Evolutionary conservation across 2,888 invertebrate genomes (phyloP).

Genomic region (Saturnia japonica): DNA sequence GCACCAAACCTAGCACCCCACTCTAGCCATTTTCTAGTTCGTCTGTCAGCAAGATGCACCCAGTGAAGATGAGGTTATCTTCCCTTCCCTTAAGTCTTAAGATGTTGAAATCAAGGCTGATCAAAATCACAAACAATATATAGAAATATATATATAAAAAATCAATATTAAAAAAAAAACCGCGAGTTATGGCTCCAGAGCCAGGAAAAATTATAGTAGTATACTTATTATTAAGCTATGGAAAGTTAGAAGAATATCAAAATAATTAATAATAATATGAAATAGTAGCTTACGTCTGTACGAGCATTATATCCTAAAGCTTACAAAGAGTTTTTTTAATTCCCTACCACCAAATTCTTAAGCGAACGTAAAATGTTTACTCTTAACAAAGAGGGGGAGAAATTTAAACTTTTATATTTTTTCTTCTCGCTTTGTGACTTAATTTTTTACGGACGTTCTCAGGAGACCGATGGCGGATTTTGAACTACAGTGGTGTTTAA

Average conservation of each 20-base stretch:
- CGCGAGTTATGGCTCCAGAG: no score
- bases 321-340: conserved; percentile 57
- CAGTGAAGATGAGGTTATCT: no score
- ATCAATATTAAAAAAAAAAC: not conserved
- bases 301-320: conserved; percentile 35
- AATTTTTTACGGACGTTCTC: conserved; percentile 74
- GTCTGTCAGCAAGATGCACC: no score
- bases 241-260: not conserved
- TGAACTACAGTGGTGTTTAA: conserved; percentile 67
- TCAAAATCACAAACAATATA: no score
- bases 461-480: conserved; percentile 72
- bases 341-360: conserved; percentile 54
- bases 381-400: conserved; percentile 62
- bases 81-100: no score
- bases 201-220: no score
- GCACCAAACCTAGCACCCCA: no score
- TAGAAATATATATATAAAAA: no score
- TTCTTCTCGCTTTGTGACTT: conserved; percentile 70
- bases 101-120: no score
- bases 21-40: no score
- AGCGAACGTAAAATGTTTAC: conserved; percentile 77
- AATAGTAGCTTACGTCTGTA: conserved; percentile 8
- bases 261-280: no score
- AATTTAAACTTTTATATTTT: conserved; percentile 72
- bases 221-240: no score